Evolutionary conservation across 2,113 vertebrate genomes (phyloP), one percentile per base, ranked within the genome.

Genomic region (Otis tarda): DNA sequence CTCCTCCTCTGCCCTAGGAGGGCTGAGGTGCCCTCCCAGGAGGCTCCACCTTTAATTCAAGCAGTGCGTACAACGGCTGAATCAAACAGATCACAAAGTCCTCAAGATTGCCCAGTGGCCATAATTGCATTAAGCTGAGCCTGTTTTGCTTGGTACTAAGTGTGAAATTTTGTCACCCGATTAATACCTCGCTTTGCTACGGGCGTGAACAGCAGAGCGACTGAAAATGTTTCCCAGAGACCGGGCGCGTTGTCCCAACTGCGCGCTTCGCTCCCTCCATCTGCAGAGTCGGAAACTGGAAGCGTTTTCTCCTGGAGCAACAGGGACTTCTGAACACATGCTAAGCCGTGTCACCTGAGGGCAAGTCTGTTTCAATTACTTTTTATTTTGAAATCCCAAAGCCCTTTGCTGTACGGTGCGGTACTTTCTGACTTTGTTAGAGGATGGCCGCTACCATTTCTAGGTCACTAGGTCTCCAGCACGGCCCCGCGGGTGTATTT

Each of bases 351-450:
- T 96, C 83, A 68, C 14, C 68, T 3, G 0, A 92, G 95, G 93
- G 76, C 79, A 94, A 93, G 93, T 93, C 93, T 83, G 31, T 5
- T 96, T 12, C 94, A 95, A 97, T 96, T 93, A 95, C 90, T 68
- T 71, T 90, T 88, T 78, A 14, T 78, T 88, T 70, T 89, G 95
- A 95, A 93, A 55, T 80, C 93, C 83, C 95, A 93, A 92, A 96
- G 94, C 92, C 94, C 85, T 92, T 74, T 92, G 82, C 75, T 75
- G 70, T 10, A 28, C 60, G 41, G 56, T 15, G 76, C 93, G 49
- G 94, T 59, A 89, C 90, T 83, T 67, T 93, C 90, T 95, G 93
- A 96, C 90, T 94, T 90, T 90, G 90, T 74, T 85, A 86, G 65
- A 78, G 88, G 41, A 64, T 5, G 65, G 90, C 71, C 8, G 6